These are phyloP conservation scores for Oreonectes daqikongensis DNA, from an alignment of 2,797 vertebrate genomes.

Conservation along the genomic window DNA sequence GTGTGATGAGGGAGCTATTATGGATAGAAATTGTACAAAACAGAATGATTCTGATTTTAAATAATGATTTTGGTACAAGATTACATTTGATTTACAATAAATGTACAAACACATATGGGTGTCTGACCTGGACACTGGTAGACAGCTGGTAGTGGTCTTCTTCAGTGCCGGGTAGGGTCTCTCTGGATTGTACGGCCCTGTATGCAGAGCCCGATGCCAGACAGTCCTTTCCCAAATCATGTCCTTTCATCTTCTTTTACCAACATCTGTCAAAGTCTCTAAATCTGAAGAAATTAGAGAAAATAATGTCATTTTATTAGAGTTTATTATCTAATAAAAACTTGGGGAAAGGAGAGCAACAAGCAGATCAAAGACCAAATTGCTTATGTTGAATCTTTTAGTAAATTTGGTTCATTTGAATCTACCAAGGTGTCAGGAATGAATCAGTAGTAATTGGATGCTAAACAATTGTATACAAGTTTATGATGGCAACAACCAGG, in stretches of 20 bases:
- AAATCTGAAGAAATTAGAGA: constrained; percentile 4
- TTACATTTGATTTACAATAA: constrained; percentile 1
- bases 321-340: no score
- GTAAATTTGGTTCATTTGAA: no score
- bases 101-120: background rate
- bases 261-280: constrained; percentile 57
- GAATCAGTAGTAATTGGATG: no score
- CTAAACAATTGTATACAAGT: no score
- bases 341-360: no score
- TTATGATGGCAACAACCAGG: background rate
- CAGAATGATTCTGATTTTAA: no score
- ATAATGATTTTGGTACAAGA: no score
- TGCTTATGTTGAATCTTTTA: no score
- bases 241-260: constrained; percentile 87
- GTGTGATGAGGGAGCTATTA: no score
- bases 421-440: no score
- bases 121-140: constrained; percentile 76
- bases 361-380: no score
- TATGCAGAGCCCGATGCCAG: constrained; percentile 83
- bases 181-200: constrained; percentile 76
- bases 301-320: background rate
- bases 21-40: no score
- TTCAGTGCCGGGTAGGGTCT: constrained; percentile 67
- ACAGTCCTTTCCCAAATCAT: constrained; percentile 87
- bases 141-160: constrained; percentile 72